Base-by-base conservation (phyloP, 1,140 invertebrate genomes). In the Zaprionus davidi region DNA sequence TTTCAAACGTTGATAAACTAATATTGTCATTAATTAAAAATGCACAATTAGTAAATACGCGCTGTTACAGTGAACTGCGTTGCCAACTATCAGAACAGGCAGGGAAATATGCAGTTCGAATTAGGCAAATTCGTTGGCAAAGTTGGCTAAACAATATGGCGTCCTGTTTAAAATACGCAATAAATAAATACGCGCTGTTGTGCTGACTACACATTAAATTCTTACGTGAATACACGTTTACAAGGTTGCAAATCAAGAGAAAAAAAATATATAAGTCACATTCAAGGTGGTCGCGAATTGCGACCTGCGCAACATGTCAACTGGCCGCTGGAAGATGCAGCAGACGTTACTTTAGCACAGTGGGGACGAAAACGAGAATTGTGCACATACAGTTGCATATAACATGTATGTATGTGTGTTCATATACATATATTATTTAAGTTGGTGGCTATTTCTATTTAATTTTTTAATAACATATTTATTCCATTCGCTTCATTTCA, bases 281-380 rank as follows among this genome's bases (percentile, higher is more conserved):
- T 67, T 74, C 80, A 56, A 81, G 81, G 83, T 87, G 81, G 83
- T 88, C 84, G 78, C 71, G 24, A 83, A 78, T 78, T 11, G 46
- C 41, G 5, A 38, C 12, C 13, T 38, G 36, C 36, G 36, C 36
- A 22, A 12, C 46, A 24, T 87, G 76, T 88, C 74, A 80, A 82
- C 74, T 22, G 22, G 26, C 12, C 2, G 1, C 26, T 24, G 65
- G 36, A 63, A 46, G 51, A 44, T 64, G 38, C 46, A 62, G 68
- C 28, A 28, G 34, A 69, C 38, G 36, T 68, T 63, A 22, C n/a
- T 7, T n/a, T 31, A 31, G 13, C 22, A 87, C 83, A 87, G 63
- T 85, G 82, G 75, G 57, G 31, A 58, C 4, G 5, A 49, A 22
- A n/a, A 5, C 7, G 49, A 15, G 3, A 55, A 34, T 41, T 59